A percentile compares a stretch with the other conserved stretches of the same genome.
These are phyloP conservation scores for Rhinolophus sinicus DNA, from an alignment of 2,113 vertebrate genomes.

Conservation along the genomic window DNA sequence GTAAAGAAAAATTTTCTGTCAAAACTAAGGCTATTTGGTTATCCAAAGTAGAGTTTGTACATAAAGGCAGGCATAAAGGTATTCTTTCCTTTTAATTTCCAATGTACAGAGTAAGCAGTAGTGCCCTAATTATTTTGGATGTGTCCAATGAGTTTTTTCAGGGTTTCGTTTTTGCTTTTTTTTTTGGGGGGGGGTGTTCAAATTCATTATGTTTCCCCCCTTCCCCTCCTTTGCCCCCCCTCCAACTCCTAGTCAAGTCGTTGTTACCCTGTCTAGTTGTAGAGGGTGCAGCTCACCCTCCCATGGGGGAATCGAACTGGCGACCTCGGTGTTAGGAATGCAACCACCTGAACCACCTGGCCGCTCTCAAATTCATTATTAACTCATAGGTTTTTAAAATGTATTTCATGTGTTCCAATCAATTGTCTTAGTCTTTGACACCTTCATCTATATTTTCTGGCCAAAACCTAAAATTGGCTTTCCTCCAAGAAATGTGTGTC, in stretches of 20 bases:
- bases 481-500: background rate
- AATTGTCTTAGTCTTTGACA: constrained; percentile 15
- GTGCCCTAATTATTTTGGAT: background rate
- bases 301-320: too few relatives aligned
- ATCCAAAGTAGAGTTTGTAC: background rate
- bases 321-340: too few relatives aligned
- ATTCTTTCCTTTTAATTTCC: constrained; percentile 41
- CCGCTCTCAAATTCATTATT: background rate
- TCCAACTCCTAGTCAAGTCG: too few relatives aligned
- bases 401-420: background rate
- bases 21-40: background rate
- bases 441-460: background rate
- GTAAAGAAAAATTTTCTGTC: background rate
- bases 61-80: background rate
- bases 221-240: too few relatives aligned
- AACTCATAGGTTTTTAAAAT: background rate
- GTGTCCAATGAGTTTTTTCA: background rate
- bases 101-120: background rate
- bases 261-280: too few relatives aligned
- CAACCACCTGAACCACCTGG: too few relatives aligned
- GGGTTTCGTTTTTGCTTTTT: background rate
- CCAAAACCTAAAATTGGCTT: constrained; percentile 38
- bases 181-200: fast-evolving
- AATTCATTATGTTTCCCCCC: too few relatives aligned
- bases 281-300: too few relatives aligned